Base-by-base conservation (phyloP, 2,113 vertebrate genomes). In the Morone saxatilis region DNA sequence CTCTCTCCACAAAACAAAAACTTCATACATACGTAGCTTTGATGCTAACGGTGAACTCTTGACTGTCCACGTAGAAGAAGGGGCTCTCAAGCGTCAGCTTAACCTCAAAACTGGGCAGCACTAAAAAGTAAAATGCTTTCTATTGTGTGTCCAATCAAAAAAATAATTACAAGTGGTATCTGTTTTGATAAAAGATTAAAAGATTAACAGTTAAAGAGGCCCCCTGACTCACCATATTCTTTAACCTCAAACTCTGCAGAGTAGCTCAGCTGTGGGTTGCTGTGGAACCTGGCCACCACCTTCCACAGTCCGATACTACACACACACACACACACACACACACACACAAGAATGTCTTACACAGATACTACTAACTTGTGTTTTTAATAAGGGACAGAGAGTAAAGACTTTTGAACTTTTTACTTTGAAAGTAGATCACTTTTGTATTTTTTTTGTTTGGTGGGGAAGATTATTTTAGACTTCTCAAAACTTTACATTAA, bases 51-150 rank as follows among this genome's bases (percentile, higher is more conserved):
- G 0, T 54, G 74, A 98, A 88, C 0, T 91, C 38, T 0, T 83
- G 0, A 25, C 89, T 84, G 53, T 98, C 93, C 0, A 96, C 83
- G 48, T 97, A 96, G 86, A 96, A 97, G 93, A 96, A 98, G n/a
- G 92, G 67, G 69, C 87, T 92, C 1, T 3, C 0, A 0, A 94
- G 92, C 0, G 54, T 78, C 86, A 99, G 59, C 11, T 81, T 51
- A 1, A 99, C 96, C 81, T 98, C 97, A 7, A 98, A 98, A 83
- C 91, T 95, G 25, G 95, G 93, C 45, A 95, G 85, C 17, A 95
- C 95, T 96, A 69, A n/a, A 79, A 78, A 14, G 20, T 45, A 7
- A 40, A 54, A 67, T 11, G 22, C 3, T 53, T 70, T 41, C n/a
- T 13, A 20, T 47, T 66, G 1, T 66, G 1, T 59, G 7, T 41